These are phyloP conservation scores for Leptopilina boulardi DNA, from an alignment of 1,140 invertebrate species.

Conservation along the genomic window DNA sequence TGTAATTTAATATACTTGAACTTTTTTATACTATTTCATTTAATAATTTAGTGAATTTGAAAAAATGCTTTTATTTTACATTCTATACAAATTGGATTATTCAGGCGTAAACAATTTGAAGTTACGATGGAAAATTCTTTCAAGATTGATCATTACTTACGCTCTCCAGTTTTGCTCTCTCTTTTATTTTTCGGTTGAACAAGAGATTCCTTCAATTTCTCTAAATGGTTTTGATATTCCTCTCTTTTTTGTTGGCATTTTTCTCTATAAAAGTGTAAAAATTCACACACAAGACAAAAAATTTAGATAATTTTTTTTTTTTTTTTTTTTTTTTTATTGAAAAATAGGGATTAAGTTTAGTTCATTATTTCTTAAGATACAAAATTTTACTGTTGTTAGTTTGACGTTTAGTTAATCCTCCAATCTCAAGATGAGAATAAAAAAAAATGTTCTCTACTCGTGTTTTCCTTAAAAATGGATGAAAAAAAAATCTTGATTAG, in stretches of 20 bases:
- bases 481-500: neutral
- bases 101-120: neutral
- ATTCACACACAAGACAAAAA: neutral
- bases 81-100: neutral
- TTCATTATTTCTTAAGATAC: neutral
- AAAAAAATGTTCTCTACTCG: neutral
- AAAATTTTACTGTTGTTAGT: neutral
- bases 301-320: neutral
- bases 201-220: neutral
- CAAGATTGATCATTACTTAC: neutral
- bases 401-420: neutral
- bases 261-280: neutral
- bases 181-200: neutral
- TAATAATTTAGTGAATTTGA: neutral
- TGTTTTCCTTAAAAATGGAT: neutral
- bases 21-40: too few species aligned
- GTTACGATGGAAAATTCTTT: neutral
- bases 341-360: neutral
- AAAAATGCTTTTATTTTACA: neutral
- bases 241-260: neutral
- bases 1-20: too few species aligned
- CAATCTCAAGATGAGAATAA: neutral
- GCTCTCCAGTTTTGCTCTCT: conserved; percentile 3
- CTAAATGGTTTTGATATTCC: neutral
- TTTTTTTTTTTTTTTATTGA: neutral